A percentile compares a stretch with the other conserved stretches of the same genome.
Evolutionary conservation across 2,888 invertebrate species (phyloP).

Genomic region (Macrophya alboannulata): DNA sequence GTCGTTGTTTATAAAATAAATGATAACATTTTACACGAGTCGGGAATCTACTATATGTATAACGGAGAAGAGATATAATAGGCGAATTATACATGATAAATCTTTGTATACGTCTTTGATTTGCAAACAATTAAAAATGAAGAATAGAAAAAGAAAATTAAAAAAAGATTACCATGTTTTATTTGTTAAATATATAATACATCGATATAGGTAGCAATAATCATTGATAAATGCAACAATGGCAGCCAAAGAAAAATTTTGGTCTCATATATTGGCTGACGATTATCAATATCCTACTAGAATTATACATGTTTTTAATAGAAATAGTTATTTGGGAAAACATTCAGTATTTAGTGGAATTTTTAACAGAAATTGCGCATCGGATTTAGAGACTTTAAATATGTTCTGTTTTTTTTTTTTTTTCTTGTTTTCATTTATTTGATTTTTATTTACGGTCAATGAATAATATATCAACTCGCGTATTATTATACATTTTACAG

Average conservation of each 20-base stretch:
- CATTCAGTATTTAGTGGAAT: background rate
- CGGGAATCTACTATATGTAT: slow-evolving; percentile 15
- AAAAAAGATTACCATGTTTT: background rate
- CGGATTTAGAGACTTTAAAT: background rate
- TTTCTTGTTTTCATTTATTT: too few species aligned
- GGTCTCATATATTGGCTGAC: slow-evolving; percentile 36
- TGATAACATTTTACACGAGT: slow-evolving; percentile 16
- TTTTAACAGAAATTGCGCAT: background rate
- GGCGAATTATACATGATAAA: background rate
- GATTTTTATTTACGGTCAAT: background rate
- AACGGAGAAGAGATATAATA: background rate
- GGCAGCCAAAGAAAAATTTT: slow-evolving; percentile 24
- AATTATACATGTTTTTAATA: background rate
- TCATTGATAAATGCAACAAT: slow-evolving; percentile 8
- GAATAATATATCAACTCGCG: background rate
- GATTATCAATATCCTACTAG: background rate
- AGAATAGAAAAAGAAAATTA: background rate
- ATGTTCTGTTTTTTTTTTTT: background rate
- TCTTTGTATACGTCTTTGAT: background rate
- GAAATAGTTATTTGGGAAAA: background rate
- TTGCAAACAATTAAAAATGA: background rate
- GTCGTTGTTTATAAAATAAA: slow-evolving; percentile 70
- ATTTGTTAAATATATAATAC: background rate
- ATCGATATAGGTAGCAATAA: background rate
- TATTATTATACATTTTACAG: slow-evolving; percentile 5